Evolutionary conservation across 2,797 vertebrate species (phyloP), one percentile per base, ranked within the genome.

Genomic region (Petrocephalus schoutedeni): DNA sequence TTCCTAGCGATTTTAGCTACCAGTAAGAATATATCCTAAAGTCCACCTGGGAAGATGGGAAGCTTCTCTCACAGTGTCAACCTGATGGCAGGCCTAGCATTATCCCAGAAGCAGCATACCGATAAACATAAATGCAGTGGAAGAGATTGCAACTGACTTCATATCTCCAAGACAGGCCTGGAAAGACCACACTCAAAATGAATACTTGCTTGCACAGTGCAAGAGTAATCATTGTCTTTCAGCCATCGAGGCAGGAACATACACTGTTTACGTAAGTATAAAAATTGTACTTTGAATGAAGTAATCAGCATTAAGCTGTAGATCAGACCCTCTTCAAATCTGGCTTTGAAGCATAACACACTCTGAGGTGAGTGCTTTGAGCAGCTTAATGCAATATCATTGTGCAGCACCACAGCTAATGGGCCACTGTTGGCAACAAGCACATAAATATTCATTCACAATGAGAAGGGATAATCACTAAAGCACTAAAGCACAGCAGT

Each of bases 221-320:
- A 87, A 77, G 89, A 88, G 86, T 90, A 90, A 91, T 90, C 89
- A 90, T 71, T 61, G 87, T 86, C 87, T 89, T 86, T 83, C 87
- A 85, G 89, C 86, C 74, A 85, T 56, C 23, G 87, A 80, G 80
- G 88, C 89, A 49, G 86, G 88, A 87, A 88, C 88, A 90, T 87
- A 90, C 86, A 87, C 90, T 89, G 90, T 90, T 91, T 91, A 89
- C 90, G 89, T 89, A 89, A 91, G 89, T 85, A 89, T 89, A 89
- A 92, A 91, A 93, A 91, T 90, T 67, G 89, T 88, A 77, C 91
- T 91, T 91, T 91, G 91, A 91, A 92, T 90, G 83, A 82, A 87
- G 88, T 90, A 92, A 91, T 93, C 90, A 92, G 88, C 74, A 19
- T 90, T 88, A 89, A 89, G 84, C 67, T 89, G 88, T 90, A 91